Percentiles rank a stretch among this genome's conserved stretches.
phyloP scores from a whole-genome alignment of 1,140 invertebrate species.

The Heliothis subflexa region DNA sequence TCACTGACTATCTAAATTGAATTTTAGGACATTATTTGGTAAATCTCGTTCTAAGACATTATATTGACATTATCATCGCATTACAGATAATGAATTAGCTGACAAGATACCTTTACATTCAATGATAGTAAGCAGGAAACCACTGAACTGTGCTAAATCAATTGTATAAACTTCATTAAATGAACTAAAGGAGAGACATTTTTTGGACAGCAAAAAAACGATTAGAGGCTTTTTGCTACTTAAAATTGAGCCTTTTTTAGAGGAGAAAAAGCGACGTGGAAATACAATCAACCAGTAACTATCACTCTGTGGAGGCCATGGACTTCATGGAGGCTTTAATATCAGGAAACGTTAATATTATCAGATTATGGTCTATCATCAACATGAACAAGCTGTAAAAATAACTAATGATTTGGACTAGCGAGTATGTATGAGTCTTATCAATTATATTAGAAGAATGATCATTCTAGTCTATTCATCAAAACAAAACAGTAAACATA shows the following conservation, averaged over 20 bases:
- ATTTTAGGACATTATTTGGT: too few relatives aligned
- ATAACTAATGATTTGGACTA: not conserved
- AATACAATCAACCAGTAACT: slow-evolving; percentile 26
- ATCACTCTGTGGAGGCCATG: slow-evolving; percentile 25
- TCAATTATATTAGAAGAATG: not conserved
- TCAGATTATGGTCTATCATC: not conserved
- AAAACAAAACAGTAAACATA: slow-evolving; percentile 11
- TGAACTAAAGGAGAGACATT: slow-evolving; percentile 11
- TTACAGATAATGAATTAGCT: too few relatives aligned
- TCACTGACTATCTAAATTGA: too few relatives aligned
- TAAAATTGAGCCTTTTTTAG: slow-evolving; percentile 1
- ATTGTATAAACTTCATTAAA: slow-evolving; percentile 22
- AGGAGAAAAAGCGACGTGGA: slow-evolving; percentile 1
- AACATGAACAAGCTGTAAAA: not conserved
- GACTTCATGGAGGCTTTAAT: not conserved
- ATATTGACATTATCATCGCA: not conserved
- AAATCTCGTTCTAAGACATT: too few relatives aligned
- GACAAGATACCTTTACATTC: not conserved
- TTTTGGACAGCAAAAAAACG: slow-evolving; percentile 2
- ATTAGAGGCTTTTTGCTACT: slow-evolving; percentile 1
- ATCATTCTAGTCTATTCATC: slow-evolving; percentile 11
- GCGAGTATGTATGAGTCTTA: not conserved
- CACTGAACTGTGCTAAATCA: slow-evolving; percentile 13
- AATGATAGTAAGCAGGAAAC: slow-evolving; percentile 1
- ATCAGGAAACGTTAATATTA: not conserved